Evolutionary conservation across 2,797 vertebrate species (phyloP).

Genomic region (Ceyx erithaca): DNA sequence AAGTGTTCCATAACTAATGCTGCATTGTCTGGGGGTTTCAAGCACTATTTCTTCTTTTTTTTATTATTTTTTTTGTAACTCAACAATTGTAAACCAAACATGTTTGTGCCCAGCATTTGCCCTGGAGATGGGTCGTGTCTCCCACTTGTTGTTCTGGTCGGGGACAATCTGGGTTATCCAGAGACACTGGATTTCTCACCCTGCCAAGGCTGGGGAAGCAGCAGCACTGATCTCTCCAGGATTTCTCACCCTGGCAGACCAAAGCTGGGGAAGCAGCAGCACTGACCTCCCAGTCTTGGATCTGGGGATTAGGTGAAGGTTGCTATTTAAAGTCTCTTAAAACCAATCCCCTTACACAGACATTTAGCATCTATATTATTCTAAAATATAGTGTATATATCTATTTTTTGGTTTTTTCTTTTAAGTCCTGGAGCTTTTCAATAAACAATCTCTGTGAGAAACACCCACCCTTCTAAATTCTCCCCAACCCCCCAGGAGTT

Average conservation of each 20-base stretch:
- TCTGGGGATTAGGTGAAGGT: neutral
- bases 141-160: neutral
- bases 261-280: neutral
- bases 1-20: conserved; percentile 44
- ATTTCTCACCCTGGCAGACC: neutral
- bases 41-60: neutral
- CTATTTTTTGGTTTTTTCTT: too few relatives aligned
- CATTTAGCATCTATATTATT: neutral
- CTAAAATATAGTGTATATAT: neutral
- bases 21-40: neutral
- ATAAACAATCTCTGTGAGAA: neutral
- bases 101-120: neutral
- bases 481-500: neutral
- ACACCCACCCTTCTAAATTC: neutral
- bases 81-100: neutral
- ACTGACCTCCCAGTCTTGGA: neutral
- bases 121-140: neutral
- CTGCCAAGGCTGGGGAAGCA: neutral
- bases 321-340: neutral
- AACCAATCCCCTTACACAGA: neutral
- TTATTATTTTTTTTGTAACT: neutral
- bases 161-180: neutral
- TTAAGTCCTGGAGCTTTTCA: neutral
- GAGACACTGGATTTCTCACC: neutral
- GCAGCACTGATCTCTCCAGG: neutral